phyloP scores from a whole-genome alignment of 2,888 invertebrate genomes.

The Torymus auratus region DNA sequence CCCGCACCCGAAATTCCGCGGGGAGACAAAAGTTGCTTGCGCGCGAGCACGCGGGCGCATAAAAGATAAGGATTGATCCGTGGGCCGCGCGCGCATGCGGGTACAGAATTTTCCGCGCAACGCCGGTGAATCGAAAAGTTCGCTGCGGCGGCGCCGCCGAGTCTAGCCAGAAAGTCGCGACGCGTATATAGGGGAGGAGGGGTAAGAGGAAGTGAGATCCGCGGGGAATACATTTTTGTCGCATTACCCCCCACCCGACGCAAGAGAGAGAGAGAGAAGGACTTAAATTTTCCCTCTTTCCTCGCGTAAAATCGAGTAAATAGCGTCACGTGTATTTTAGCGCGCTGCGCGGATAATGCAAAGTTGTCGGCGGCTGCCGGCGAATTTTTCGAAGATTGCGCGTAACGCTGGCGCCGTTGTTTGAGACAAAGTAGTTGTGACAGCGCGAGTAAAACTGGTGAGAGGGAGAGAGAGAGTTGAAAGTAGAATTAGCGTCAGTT shows the following conservation, averaged over 20 bases:
- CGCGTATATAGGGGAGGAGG: not conserved
- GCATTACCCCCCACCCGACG: conserved; percentile 30
- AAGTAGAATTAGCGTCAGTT: too few species aligned
- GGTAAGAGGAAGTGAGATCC: conserved; percentile 10
- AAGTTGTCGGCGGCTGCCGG: not conserved
- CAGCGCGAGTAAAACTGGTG: too few species aligned
- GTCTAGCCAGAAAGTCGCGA: too few species aligned
- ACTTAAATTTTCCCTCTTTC: conserved; percentile 41
- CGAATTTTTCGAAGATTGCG: too few species aligned
- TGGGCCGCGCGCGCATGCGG: not conserved
- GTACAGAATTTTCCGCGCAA: conserved; percentile 15
- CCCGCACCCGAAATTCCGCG: conserved; percentile 37
- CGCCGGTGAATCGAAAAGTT: conserved; percentile 31
- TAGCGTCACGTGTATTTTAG: conserved; percentile 32
- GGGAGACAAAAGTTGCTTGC: conserved; percentile 46
- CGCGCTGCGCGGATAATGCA: conserved; percentile 21
- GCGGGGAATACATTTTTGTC: conserved; percentile 46
- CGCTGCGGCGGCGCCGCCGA: not conserved
- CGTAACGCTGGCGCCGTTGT: too few species aligned
- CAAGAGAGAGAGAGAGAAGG: not conserved
- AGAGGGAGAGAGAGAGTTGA: too few species aligned
- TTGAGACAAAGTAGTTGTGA: too few species aligned
- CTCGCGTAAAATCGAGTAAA: conserved; percentile 36
- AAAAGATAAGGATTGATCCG: conserved; percentile 57
- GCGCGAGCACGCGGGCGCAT: conserved; percentile 35